These are phyloP conservation scores for Schizothorax lantsangensis DNA, from an alignment of 2,797 vertebrate species.

Conservation along the genomic window DNA sequence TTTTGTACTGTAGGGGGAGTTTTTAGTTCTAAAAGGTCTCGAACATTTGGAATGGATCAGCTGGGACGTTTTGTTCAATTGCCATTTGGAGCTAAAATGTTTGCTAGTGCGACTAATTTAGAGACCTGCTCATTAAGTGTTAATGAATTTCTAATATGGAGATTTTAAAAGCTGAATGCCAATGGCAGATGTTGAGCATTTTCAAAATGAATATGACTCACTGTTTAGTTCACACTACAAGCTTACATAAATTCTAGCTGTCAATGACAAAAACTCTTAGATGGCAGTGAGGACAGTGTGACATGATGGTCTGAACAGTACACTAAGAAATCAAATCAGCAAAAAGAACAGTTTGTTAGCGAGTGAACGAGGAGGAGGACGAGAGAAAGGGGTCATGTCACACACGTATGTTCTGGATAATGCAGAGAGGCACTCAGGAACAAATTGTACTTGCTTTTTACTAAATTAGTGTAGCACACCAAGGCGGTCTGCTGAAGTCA, in stretches of 20 bases:
- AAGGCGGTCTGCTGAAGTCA: slow-evolving; percentile 7
- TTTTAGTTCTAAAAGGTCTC: not conserved
- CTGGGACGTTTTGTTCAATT: not conserved
- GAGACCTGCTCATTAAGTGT: not conserved
- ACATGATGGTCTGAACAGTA: slow-evolving; percentile 10
- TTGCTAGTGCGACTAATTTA: slow-evolving; percentile 19
- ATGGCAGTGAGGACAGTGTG: slow-evolving; percentile 16
- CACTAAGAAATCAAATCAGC: slow-evolving; percentile 39
- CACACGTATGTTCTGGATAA: slow-evolving; percentile 27
- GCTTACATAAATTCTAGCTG: slow-evolving; percentile 48
- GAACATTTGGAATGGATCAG: slow-evolving; percentile 12
- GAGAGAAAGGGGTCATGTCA: slow-evolving; percentile 51
- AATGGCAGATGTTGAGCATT: slow-evolving; percentile 33
- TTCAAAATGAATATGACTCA: slow-evolving; percentile 43
- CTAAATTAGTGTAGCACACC: slow-evolving; percentile 41
- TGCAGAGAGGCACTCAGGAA: slow-evolving; percentile 28
- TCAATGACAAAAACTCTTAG: slow-evolving; percentile 39
- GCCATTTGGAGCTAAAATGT: slow-evolving; percentile 6
- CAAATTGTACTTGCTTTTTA: slow-evolving; percentile 48
- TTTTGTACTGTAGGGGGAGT: not conserved
- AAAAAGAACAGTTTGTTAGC: slow-evolving; percentile 41
- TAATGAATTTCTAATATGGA: not conserved
- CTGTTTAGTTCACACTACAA: slow-evolving; percentile 46
- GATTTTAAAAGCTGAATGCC: slow-evolving; percentile 40
- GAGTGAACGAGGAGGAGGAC: slow-evolving; percentile 29